phyloP scores from a whole-genome alignment of 2,888 invertebrate genomes.

The Emmelina monodactyla region DNA sequence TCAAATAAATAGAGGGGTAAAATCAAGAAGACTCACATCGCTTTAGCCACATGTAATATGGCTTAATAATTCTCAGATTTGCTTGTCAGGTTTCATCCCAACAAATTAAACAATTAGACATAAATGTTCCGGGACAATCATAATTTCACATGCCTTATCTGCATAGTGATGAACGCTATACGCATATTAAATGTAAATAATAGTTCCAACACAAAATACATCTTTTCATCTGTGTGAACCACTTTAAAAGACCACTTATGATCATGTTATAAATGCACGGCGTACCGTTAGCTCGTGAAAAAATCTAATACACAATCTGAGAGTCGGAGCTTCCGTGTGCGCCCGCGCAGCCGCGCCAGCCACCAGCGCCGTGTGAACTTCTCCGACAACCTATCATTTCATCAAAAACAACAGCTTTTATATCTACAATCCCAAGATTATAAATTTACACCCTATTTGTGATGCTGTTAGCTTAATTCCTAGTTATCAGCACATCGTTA shows the following conservation, averaged over 20 bases:
- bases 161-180: too few relatives aligned
- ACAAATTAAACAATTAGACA: too few relatives aligned
- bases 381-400: background rate
- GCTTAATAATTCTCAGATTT: too few relatives aligned
- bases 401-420: background rate
- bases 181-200: too few relatives aligned
- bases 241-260: constrained; percentile 1
- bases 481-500: too few relatives aligned
- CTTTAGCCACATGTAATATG: too few relatives aligned
- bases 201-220: too few relatives aligned
- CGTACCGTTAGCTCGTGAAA: constrained; percentile 18
- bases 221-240: constrained; percentile 1
- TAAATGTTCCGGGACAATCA: too few relatives aligned
- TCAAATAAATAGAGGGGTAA: too few relatives aligned
- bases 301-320: constrained; percentile 16
- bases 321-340: constrained; percentile 6
- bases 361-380: background rate
- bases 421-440: background rate
- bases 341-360: background rate
- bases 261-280: constrained; percentile 9
- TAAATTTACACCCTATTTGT: background rate
- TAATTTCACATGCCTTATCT: too few relatives aligned
- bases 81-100: too few relatives aligned
- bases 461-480: background rate
- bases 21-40: too few relatives aligned